phyloP scores from a whole-genome alignment of 2,113 vertebrate genomes.

The Mola mola region DNA sequence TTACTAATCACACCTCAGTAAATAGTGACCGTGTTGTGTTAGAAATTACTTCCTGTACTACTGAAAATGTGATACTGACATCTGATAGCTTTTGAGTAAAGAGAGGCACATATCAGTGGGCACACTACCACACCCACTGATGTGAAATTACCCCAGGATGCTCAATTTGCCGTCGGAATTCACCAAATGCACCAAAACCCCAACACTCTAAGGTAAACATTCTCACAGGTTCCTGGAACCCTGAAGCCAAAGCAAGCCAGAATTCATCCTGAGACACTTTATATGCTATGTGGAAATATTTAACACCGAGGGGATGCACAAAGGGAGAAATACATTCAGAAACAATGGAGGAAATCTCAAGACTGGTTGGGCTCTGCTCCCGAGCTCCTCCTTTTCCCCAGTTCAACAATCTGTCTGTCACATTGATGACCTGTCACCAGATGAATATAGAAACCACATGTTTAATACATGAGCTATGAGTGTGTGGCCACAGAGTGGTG shows the following conservation, averaged over 20 bases:
- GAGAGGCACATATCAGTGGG: background rate
- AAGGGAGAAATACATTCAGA: constrained; percentile 27
- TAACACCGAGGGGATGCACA: constrained; percentile 26
- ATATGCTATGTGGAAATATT: constrained; percentile 49
- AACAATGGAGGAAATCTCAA: constrained; percentile 31
- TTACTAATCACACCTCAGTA: constrained; percentile 52
- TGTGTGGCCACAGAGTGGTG: background rate
- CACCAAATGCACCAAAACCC: constrained; percentile 13
- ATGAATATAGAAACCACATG: constrained; percentile 64
- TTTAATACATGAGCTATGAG: constrained; percentile 72
- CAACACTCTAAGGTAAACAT: constrained; percentile 42
- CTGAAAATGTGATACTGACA: constrained; percentile 26
- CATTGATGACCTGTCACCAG: constrained; percentile 62
- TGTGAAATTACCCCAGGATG: constrained; percentile 54
- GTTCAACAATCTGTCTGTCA: constrained; percentile 66
- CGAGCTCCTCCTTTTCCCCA: constrained; percentile 46
- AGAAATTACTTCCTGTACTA: constrained; percentile 33
- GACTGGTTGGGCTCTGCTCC: constrained; percentile 42
- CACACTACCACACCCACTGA: constrained; percentile 21
- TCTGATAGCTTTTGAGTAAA: constrained; percentile 23
- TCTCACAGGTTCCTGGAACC: constrained; percentile 36
- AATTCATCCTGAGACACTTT: constrained; percentile 49
- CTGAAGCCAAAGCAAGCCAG: constrained; percentile 11
- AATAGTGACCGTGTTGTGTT: constrained; percentile 41
- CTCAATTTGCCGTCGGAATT: constrained; percentile 28